These are phyloP conservation scores for Heliconius ethilla DNA, from an alignment of 2,888 invertebrate genomes.

Conservation along the genomic window DNA sequence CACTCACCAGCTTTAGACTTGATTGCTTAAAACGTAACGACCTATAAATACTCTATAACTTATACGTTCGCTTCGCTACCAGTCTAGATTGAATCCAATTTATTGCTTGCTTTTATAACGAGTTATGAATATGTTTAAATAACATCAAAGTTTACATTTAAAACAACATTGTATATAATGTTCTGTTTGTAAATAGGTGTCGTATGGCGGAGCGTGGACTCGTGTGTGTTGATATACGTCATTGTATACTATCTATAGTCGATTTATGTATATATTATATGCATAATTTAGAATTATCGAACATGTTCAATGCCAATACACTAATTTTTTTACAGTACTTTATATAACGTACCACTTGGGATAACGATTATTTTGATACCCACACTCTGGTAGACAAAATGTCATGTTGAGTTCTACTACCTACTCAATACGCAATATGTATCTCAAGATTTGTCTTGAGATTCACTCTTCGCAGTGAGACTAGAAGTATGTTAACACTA, in stretches of 20 bases:
- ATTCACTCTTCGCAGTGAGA: too few species aligned
- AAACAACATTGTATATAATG: constrained; percentile 50
- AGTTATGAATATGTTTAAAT: constrained; percentile 54
- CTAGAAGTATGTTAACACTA: too few species aligned
- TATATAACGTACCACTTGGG: too few species aligned
- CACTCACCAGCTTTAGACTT: background rate
- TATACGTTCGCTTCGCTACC: constrained; percentile 1
- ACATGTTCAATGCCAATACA: background rate
- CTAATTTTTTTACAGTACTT: background rate
- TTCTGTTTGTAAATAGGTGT: constrained; percentile 66
- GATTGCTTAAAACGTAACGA: background rate
- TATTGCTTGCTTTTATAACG: constrained; percentile 20
- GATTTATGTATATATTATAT: constrained; percentile 5
- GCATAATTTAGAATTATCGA: background rate
- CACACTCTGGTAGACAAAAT: too few species aligned
- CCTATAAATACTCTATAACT: background rate
- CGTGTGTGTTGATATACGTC: constrained; percentile 36
- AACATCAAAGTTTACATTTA: constrained; percentile 50
- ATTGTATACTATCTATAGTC: background rate
- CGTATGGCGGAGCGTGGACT: constrained; percentile 63
- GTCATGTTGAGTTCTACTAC: too few species aligned
- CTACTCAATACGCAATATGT: too few species aligned
- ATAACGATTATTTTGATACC: too few species aligned
- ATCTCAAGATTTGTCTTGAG: too few species aligned
- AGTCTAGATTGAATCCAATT: constrained; percentile 22